Evolutionary conservation across 2,797 vertebrate genomes (phyloP), one percentile per base, ranked within the genome.

Genomic region (Lagorchestes hirsutus): DNA sequence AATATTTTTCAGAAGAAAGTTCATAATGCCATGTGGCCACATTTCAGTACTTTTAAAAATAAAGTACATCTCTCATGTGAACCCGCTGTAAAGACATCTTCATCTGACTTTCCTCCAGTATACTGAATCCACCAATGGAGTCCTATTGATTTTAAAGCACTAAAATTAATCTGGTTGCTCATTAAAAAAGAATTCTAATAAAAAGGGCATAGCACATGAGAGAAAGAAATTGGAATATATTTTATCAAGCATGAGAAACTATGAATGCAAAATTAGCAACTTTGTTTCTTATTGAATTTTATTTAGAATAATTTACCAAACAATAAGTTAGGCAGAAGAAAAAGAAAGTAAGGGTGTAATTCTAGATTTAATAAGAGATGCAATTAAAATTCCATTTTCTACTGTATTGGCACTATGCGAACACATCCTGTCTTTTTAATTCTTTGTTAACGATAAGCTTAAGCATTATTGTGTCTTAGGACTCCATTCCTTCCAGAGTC

Each of bases 351-450:
- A 74, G 14, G 5, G 16, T 40, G 34, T 40, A 74, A n/a, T 74
- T 74, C 34, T 74, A 74, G 62, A 74, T 74, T 74, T 74, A 74
- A 74, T 74, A 74, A 74, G 62, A 74, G 62, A 74, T 74, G 62
- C 62, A 74, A 22, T 74, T 74, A 74, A 74, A 74, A 74, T 40
- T 74, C 34, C 34, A 74, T 74, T 74, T 74, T 40, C 34, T 40
- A 74, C 34, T 22, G 5, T 74, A 74, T 40, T 40, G 62, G 34
- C 62, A 22, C 62, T 74, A 40, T 74, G 16, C 62, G 40, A 74
- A 67, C 59, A 67, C 4, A 40, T 34, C 1, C 14, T 40, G 34
- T 5, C 34, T 74, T n/a, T 74, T 74, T 74, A n/a, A 40, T 74
- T 40, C 62, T 74, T 74, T 74, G 34, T 14, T 14, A 74, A 74